Evolutionary conservation across 2,888 invertebrate species (phyloP), one percentile per base, ranked within the genome.

Genomic region (Argyra leucocephala): DNA sequence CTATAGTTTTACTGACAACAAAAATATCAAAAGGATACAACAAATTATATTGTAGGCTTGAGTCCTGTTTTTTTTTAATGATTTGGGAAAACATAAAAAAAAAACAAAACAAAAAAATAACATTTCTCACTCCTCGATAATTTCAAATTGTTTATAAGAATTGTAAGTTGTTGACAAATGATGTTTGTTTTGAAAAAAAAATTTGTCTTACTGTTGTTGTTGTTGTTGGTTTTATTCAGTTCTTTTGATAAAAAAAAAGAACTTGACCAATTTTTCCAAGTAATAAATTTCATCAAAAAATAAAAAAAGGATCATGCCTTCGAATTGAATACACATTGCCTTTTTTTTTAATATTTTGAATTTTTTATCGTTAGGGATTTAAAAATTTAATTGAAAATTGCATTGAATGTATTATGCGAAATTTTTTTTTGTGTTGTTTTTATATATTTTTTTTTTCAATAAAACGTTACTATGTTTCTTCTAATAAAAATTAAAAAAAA

Each of bases 261-360:
- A 48, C 48, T 48, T 48, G 48, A 48, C 48, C 48, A 48, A n/a
- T 31, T 48, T 48, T 48, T 48, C 12, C 48, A 48, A 48, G 48
- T 48, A 48, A 48, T 48, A 48, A 48, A 48, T 18, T 48, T 48
- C 1, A 48, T 48, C 3, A 31, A 31, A 31, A 31, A 31, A 31
- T 4, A 6, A 10, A 31, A 26, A 26, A 26, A 31, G 31, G 31
- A 31, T 31, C n/a, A 18, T 48, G 48, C n/a, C 48, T 48, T 48
- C n/a, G 4, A 15, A 48, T 48, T 48, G 12, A 48, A 48, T 48
- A 18, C n/a, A 15, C 3, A 2, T 48, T 6, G 31, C 31, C 31
- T 31, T 31, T n/a, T n/a, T n/a, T 10, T 31, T 48, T 48, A 5
- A 48, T 48, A 18, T 37, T 48, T 48, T 48, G 18, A 48, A 18